Conservation (phyloP, 2,113 vertebrate genomes). For the Potamarius usumacintae region DNA sequence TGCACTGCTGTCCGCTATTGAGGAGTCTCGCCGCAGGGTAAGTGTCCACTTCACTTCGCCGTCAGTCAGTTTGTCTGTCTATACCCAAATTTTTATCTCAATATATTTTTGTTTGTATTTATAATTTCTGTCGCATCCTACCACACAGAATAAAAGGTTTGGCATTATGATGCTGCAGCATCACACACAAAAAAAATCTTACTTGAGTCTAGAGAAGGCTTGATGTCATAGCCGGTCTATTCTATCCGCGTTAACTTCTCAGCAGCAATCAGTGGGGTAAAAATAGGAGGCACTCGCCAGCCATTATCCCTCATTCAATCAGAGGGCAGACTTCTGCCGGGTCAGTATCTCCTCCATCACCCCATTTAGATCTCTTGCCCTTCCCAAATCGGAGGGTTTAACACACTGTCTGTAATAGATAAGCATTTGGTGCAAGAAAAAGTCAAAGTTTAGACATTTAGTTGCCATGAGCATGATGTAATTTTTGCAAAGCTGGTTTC, state of each 20-base stretch:
- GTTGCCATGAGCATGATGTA: background rate
- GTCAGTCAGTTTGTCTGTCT: background rate
- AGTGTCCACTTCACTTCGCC: slow-evolving; percentile 62
- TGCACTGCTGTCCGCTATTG: slow-evolving; percentile 92
- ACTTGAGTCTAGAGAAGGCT: background rate
- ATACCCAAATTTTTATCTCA: background rate
- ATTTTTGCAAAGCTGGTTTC: background rate
- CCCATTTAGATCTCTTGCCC: slow-evolving; percentile 14
- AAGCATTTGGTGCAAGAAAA: background rate
- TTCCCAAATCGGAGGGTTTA: too few relatives aligned
- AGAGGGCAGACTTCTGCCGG: slow-evolving; percentile 22
- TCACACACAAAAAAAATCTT: background rate
- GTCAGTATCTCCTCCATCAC: slow-evolving; percentile 44
- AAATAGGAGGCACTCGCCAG: slow-evolving; percentile 44
- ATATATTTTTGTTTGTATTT: background rate
- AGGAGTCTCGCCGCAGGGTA: slow-evolving; percentile 95
- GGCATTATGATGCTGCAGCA: background rate
- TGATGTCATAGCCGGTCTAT: background rate
- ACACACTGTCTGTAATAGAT: background rate
- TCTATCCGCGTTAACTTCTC: slow-evolving; percentile 8
- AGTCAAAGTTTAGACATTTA: background rate
- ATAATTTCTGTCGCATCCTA: background rate
- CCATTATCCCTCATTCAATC: slow-evolving; percentile 43
- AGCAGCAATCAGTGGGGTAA: slow-evolving; percentile 36
- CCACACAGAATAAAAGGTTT: background rate